A percentile compares a stretch with the other conserved stretches of the same genome.
phyloP scores from a whole-genome alignment of 1,140 invertebrate species.

The Dreissena polymorpha region DNA sequence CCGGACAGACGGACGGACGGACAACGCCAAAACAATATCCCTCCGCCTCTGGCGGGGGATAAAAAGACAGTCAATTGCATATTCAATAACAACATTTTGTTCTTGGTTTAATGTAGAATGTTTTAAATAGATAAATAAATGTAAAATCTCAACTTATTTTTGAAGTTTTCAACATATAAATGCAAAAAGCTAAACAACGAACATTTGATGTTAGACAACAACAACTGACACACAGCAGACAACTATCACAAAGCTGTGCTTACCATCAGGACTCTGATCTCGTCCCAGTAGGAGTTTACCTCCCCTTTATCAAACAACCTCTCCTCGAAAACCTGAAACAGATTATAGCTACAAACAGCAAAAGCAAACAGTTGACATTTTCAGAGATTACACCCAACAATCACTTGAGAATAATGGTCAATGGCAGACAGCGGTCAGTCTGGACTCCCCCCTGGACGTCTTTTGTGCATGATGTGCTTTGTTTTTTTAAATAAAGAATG shows the following conservation, averaged over 20 bases:
- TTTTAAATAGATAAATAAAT: background rate
- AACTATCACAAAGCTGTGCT: background rate
- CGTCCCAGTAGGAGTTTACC: constrained; percentile 80
- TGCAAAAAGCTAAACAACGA: background rate
- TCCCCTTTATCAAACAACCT: constrained; percentile 81
- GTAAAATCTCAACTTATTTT: background rate
- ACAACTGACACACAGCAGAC: background rate
- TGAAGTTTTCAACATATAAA: background rate
- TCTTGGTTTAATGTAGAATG: background rate
- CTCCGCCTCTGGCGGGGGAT: too few relatives aligned
- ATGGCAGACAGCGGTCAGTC: too few relatives aligned
- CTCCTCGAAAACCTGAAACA: constrained; percentile 77
- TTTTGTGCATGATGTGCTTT: too few relatives aligned
- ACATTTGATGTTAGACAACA: background rate
- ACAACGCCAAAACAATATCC: too few relatives aligned
- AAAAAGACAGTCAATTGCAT: too few relatives aligned
- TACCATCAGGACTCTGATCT: constrained; percentile 65
- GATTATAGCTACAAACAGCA: background rate
- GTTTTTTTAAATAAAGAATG: too few relatives aligned
- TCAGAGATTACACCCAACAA: too few relatives aligned
- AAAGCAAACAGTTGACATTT: too few relatives aligned
- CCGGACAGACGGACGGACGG: too few relatives aligned
- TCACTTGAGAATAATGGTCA: too few relatives aligned
- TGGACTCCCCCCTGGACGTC: too few relatives aligned
- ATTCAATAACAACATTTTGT: background rate